Evolutionary conservation across 2,888 invertebrate genomes (phyloP).

Genomic region (Gari tellinella): DNA sequence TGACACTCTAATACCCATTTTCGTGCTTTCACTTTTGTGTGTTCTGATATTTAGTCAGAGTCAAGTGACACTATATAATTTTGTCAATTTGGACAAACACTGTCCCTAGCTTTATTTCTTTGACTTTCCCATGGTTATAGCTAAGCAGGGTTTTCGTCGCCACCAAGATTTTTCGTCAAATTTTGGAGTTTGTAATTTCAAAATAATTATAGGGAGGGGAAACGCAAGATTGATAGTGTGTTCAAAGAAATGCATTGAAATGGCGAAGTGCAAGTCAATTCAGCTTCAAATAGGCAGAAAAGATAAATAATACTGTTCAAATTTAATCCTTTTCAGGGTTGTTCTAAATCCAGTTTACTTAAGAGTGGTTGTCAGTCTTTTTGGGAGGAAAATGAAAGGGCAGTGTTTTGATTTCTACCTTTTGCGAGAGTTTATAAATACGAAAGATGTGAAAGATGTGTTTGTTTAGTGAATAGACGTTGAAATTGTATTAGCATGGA

Average conservation of each 20-base stretch:
- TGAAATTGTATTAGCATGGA: no score
- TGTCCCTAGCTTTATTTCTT: conserved; percentile 34
- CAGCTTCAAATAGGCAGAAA: conserved; percentile 51
- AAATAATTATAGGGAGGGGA: conserved; percentile 60
- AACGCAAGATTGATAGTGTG: conserved; percentile 41
- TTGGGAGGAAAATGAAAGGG: conserved; percentile 47
- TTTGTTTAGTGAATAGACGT: no score
- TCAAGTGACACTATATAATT: conserved; percentile 59
- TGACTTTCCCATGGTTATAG: conserved; percentile 52
- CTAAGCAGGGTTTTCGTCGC: conserved; percentile 39
- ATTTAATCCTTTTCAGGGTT: conserved; percentile 10
- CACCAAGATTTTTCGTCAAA: conserved; percentile 34
- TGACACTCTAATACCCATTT: conserved; percentile 56
- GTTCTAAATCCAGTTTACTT: conserved; percentile 11
- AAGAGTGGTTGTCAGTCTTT: conserved; percentile 34
- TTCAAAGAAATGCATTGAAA: conserved; percentile 51
- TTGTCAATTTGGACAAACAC: conserved; percentile 54
- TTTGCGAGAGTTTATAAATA: no score
- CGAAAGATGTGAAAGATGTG: no score
- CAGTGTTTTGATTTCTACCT: no score
- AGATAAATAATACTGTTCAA: conserved; percentile 37
- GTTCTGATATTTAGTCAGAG: conserved; percentile 36
- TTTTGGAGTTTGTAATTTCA: conserved; percentile 54
- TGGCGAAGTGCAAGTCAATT: conserved; percentile 56
- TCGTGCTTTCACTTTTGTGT: conserved; percentile 64